These are phyloP conservation scores for Anas georgica DNA, from an alignment of 2,797 vertebrate species.

Conservation along the genomic window DNA sequence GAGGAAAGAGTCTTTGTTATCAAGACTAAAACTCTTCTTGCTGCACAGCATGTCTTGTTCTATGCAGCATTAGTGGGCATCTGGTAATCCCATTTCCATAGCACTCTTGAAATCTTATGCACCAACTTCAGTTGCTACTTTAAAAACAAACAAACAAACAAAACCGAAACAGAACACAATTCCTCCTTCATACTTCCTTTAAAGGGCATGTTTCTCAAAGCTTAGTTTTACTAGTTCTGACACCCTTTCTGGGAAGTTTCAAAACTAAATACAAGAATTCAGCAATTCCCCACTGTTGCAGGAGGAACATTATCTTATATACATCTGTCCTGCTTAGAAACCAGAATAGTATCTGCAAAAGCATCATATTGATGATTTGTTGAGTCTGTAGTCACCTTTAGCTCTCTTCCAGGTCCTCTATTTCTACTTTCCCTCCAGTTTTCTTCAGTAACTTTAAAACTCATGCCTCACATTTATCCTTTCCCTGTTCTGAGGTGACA, in stretches of 20 bases:
- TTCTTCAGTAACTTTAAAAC: not conserved
- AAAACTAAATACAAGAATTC: not conserved
- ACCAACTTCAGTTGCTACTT: not conserved
- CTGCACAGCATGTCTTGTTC: not conserved
- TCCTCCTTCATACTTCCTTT: not conserved
- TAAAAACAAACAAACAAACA: too few relatives aligned
- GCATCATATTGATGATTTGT: not conserved
- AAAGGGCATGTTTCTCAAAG: not conserved
- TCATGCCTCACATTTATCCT: accelerated
- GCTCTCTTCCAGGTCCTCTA: not conserved
- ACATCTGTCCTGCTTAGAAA: not conserved
- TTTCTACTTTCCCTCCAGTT: not conserved
- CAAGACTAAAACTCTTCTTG: not conserved
- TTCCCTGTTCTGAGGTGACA: not conserved
- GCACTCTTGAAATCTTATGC: not conserved
- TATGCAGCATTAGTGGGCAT: not conserved
- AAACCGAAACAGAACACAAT: too few relatives aligned
- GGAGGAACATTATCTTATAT: not conserved
- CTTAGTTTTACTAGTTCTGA: not conserved
- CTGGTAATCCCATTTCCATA: not conserved
- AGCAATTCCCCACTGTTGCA: not conserved
- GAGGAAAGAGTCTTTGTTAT: not conserved
- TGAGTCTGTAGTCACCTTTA: not conserved
- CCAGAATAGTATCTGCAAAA: not conserved
- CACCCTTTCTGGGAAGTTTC: not conserved